Base-by-base conservation (phyloP, 1,140 invertebrate genomes). In the Drosophila cardini region DNA sequence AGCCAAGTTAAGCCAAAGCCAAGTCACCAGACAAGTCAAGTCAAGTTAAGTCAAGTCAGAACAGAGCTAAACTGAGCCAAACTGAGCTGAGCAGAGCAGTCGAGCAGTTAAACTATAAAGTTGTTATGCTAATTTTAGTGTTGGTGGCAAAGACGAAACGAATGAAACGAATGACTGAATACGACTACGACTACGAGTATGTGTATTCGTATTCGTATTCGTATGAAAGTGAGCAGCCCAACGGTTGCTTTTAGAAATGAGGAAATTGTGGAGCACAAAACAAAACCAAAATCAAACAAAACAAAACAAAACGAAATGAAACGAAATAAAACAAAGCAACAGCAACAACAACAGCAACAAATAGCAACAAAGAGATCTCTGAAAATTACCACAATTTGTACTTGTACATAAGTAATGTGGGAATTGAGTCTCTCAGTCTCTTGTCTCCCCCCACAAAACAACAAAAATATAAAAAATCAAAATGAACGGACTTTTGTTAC, bases 61-160 rank as follows among this genome's bases (percentile, higher is more conserved):
- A 40, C 68, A 74, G 58, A 36, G 21, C 21, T 21, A 21, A 21
- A 55, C 8, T 46, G 42, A 60, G 38, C 52, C 65, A 30, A 57
- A 42, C 45, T 55, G 57, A 71, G 40, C 43, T 32, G 42, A 53
- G 32, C 34, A 26, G 38, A 45, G 16, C 76, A 70, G 55, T 53
- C 60, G 69, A 67, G 90, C 80, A 86, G 90, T 91, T 91, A 91
- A 91, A 91, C 90, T 91, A 91, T 91, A 91, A 91, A 91, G 90
- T 91, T 91, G 90, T 91, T 91, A 91, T 91, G 90, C 90, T 91
- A 91, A 91, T 91, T 91, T 91, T 83, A 84, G 85, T 90, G 86
- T 85, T 87, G 84, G 78, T 78, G 81, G 75, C 70, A 69, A 38
- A 53, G 55, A 55, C 56, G 46, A 62, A 62, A 52, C 53, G 50